Percentiles rank a stretch among this genome's conserved stretches.
Conservation (phyloP, 1,140 invertebrate species). For the Drosophila arawakana region DNA sequence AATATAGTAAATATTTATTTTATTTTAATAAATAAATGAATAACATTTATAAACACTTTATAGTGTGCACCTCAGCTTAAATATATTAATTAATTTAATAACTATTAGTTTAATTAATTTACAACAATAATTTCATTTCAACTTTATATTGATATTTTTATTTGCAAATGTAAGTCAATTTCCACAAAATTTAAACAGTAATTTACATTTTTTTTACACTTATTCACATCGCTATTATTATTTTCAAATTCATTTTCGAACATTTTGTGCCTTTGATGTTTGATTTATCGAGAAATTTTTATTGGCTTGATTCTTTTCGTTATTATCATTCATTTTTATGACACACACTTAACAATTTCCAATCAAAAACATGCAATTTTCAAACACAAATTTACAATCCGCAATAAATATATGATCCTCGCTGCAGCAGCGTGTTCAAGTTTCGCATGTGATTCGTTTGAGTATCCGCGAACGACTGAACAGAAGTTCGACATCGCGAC, state of each 20-base stretch:
- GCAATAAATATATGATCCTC: conserved; percentile 6
- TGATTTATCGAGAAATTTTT: not conserved
- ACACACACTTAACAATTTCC: not conserved
- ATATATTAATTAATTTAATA: no score
- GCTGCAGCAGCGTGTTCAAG: not conserved
- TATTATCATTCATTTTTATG: not conserved
- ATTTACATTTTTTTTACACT: not conserved
- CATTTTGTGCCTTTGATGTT: not conserved
- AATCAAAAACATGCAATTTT: conserved; percentile 4
- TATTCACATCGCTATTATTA: not conserved
- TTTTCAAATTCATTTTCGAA: not conserved
- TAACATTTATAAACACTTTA: no score
- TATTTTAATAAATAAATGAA: not conserved
- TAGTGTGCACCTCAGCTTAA: no score
- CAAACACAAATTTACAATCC: conserved; percentile 9
- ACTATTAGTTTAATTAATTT: not conserved
- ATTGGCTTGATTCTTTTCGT: not conserved
- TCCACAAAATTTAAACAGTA: not conserved
- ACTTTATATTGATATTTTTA: no score
- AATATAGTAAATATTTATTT: not conserved
- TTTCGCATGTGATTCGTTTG: conserved; percentile 56
- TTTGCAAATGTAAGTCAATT: not conserved
- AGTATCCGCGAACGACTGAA: conserved; percentile 67
- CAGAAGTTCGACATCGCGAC: not conserved
- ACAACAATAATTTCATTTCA: not conserved